Evolutionary conservation across 2,113 vertebrate genomes (phyloP).

Genomic region (Menura novaehollandiae): DNA sequence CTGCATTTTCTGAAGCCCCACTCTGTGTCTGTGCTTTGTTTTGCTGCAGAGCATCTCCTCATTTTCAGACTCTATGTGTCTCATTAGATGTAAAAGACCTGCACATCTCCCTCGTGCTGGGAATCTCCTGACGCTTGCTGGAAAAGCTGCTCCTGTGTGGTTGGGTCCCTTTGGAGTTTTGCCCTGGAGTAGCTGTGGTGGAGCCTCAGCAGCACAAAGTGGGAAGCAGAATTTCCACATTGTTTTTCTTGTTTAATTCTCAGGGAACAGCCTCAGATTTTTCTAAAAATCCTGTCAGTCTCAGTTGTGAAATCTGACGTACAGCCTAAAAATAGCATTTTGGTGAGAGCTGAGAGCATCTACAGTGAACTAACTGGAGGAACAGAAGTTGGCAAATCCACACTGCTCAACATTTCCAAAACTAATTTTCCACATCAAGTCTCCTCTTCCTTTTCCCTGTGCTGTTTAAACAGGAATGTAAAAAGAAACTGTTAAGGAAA

Average conservation of each 20-base stretch:
- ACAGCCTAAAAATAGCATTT: conserved; percentile 49
- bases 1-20: fast-evolving
- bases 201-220: not conserved
- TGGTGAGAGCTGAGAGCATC: not conserved
- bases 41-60: not conserved
- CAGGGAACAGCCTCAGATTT: not conserved
- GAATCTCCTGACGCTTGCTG: not conserved
- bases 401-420: conserved; percentile 51
- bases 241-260: conserved; percentile 1
- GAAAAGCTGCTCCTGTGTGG: not conserved
- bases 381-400: conserved; percentile 31
- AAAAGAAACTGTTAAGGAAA: conserved; percentile 69
- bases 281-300: conserved; percentile 32
- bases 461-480: conserved; percentile 71
- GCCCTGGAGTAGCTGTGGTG: not conserved
- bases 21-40: not conserved
- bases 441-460: conserved; percentile 62
- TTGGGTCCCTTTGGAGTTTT: not conserved
- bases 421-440: conserved; percentile 68
- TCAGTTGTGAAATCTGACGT: conserved; percentile 48
- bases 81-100: not conserved
- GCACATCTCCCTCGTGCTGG: not conserved
- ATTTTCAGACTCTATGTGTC: not conserved
- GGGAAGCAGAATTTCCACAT: not conserved
- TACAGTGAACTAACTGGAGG: conserved; percentile 15